Evolutionary conservation across 2,888 invertebrate species (phyloP), one percentile per base, ranked within the genome.

Genomic region (Latrodectus elegans): DNA sequence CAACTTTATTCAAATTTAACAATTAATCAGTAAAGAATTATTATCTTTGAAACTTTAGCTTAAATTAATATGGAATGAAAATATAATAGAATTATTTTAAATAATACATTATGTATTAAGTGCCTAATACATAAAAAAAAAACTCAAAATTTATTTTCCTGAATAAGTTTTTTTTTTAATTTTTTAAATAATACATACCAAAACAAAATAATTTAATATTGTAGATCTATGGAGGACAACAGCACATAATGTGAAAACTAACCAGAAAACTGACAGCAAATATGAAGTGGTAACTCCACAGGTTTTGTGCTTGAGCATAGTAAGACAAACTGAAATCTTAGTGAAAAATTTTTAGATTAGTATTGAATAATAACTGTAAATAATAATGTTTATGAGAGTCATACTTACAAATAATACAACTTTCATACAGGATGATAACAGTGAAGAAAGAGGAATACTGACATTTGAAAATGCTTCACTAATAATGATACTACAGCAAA

Each of bases 151-250:
- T 38, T 38, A 38, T 38, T 38, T 38, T 6, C 6, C 1, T 38
- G 4, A 2, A 6, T 38, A 38, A 6, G 6, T 38, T 38, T 38
- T 38, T 38, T 38, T 38, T 38, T 38, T 6, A 38, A 6, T 4
- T 38, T 38, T 38, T 38, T 38, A 1, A 38, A 38, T 38, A 6
- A 38, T 38, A 83, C 83, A 65, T 73, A 81, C 83, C 49, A 71
- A 52, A 51, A 71, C 11, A 60, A 83, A 76, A 71, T 74, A 72
- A 11, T 64, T 71, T 9, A 83, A 12, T 17, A 77, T 60, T 22
- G 17, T 49, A 55, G 83, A 76, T 76, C 83, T 75, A 15, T 83
- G 75, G 60, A 76, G 12, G 51, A 83, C 17, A n/a, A 76, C 64
- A 15, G 64, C 11, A 52, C 51, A 76, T 15, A 72, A 11, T 52